Base-by-base conservation (phyloP, 2,797 vertebrate species). In the Urocyon cinereoargenteus region DNA sequence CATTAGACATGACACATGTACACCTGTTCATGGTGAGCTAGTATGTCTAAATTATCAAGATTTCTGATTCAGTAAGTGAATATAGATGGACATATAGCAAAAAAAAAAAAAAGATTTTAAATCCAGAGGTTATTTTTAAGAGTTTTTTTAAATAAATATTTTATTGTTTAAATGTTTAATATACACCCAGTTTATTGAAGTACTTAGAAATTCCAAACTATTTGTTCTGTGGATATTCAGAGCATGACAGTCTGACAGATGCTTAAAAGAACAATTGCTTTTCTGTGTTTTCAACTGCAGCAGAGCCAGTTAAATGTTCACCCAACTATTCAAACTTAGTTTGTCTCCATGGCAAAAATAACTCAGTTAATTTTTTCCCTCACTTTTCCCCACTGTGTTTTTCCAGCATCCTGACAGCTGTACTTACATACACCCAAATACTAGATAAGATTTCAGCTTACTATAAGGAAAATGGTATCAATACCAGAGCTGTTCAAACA, bases 391-490 rank as follows among this genome's bases (percentile, higher is more conserved):
- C 22, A 9, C 26, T 75, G 13, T 84, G 40, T 59, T 85, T 75
- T 84, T 75, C 57, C 49, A 87, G 40, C 21, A 77, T 91, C 45
- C 53, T 45, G 57, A 89, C 11, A 86, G 53, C 57, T 79, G 9
- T 57, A 24, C 28, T 88, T 79, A 78, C 62, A 45, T 51, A 77
- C 90, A 62, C 31, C 16, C 68, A 85, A 86, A 61, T 77, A 75
- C 26, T 90, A 84, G 19, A 90, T 79, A 96, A 83, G 7, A 82
- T 85, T 86, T 94, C 53, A 61, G 19, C 19, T 88, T 88, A 24
- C 34, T 55, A 3, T 13, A 86, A 89, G 51, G 45, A 87, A 90
- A 61, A 55, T 73, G 57, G 40, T 90, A 40, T 36, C 75, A 96
- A 57, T n/a, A 34, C 61, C 53, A 93, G 55, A 90, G 66, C 22